These are phyloP conservation scores for Ammodramus savannarum DNA, from an alignment of 2,113 vertebrate species.

Conservation along the genomic window DNA sequence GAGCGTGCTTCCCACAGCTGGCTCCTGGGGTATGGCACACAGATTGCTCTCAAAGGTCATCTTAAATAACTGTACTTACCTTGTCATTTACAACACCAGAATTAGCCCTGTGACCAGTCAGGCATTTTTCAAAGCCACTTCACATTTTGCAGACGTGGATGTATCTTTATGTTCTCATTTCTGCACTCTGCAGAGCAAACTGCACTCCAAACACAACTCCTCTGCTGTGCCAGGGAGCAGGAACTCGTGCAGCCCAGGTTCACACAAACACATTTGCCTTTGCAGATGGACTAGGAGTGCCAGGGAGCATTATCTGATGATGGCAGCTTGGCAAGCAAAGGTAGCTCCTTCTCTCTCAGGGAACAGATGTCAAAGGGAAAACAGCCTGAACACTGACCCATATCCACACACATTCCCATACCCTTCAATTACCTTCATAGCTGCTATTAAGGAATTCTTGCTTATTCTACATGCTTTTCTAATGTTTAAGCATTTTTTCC, in stretches of 20 bases:
- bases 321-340: not conserved
- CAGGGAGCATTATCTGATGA: not conserved
- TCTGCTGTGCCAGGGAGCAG: not conserved
- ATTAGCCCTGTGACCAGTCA: not conserved
- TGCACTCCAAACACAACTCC: not conserved
- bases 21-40: not conserved
- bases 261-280: not conserved
- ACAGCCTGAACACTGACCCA: not conserved
- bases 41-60: not conserved
- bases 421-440: not conserved
- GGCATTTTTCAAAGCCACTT: not conserved
- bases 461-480: not conserved
- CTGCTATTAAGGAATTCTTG: not conserved
- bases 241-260: not conserved
- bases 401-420: not conserved
- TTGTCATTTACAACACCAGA: not conserved
- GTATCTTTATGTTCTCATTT: not conserved
- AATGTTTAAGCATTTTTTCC: not conserved
- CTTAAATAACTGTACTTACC: not conserved
- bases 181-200: not conserved
- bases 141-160: fast-evolving
- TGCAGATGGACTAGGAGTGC: not conserved
- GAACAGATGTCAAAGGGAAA: not conserved
- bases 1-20: not conserved
- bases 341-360: not conserved